phyloP scores from a whole-genome alignment of 64 coral and sea anemone species.

The Acropora tenuis region DNA sequence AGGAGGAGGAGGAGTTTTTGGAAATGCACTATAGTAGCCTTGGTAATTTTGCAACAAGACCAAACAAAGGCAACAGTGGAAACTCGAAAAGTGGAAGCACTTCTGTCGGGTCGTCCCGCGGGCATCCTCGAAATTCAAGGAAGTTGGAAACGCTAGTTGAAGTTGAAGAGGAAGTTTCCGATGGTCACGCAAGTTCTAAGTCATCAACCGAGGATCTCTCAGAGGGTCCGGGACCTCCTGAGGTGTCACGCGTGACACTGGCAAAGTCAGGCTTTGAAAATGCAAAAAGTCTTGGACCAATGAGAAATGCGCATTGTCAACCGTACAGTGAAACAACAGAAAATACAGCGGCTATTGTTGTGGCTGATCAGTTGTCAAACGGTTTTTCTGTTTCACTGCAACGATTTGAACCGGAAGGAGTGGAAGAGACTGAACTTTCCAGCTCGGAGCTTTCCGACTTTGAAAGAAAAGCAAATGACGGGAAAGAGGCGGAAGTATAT shows the following conservation, averaged over 20 bases:
- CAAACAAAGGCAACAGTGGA: neutral
- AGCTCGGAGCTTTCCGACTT: neutral
- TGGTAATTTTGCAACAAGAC: neutral
- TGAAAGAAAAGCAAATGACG: neutral
- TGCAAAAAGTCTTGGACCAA: neutral
- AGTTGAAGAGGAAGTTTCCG: conserved; percentile 54
- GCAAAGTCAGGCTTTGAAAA: conserved; percentile 43
- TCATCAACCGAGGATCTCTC: conserved; percentile 40
- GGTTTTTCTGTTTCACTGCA: neutral
- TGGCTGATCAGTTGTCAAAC: neutral
- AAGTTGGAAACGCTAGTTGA: conserved; percentile 60
- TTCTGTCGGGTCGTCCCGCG: conserved; percentile 1
- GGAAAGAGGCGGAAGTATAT: neutral
- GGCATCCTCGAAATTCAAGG: conserved; percentile 13
- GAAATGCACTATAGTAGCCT: conserved; percentile 36
- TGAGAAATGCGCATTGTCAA: neutral
- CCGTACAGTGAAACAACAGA: neutral
- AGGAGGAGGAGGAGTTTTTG: neutral
- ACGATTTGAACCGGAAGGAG: neutral
- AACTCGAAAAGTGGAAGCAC: neutral
- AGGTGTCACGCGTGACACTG: conserved; percentile 43
- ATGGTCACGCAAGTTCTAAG: conserved; percentile 22
- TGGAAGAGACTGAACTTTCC: neutral
- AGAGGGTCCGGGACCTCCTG: conserved; percentile 5
- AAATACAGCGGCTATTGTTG: too few relatives aligned